Base-by-base conservation (phyloP, 2,888 invertebrate species). In the Aethes cnicana region DNA sequence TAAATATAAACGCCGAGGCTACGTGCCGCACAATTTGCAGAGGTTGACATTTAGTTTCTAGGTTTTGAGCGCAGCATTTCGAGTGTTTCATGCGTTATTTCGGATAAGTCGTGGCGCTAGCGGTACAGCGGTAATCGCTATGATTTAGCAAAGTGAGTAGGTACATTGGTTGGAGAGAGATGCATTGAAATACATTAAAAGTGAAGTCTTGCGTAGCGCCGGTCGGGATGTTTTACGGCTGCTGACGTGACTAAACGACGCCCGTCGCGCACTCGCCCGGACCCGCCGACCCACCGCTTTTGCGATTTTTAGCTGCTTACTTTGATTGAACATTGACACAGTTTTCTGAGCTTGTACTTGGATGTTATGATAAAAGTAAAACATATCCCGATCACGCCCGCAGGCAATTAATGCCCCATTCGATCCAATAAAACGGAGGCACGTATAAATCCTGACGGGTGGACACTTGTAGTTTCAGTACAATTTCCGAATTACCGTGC, bases 241-340 rank as follows among this genome's bases (percentile, higher is more conserved):
- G 35, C 50, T 44, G 30, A 49, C 53, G 53, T 53, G 41, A 47
- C 54, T 36, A 47, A 48, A 49, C 30, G 37, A 33, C 37, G 43
- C 43, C 37, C 32, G 46, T 41, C 55, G 39, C 39, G 55, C 52
- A 52, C 58, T 62, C 46, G 50, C 47, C 56, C 47, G 53, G 50
- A 53, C 53, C 55, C 54, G 41, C 36, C 53, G 37, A 56, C 55
- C 56, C 50, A n/a, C n/a, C 55, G 61, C 58, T 61, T 63, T 63
- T 57, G 49, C 41, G 59, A 61, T 53, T 59, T 64, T 52, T 61
- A 56, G 55, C 54, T 55, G 3, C 36, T 36, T 17, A 12, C 9
- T 36, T 8, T 16, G 36, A 25, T 20, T 43, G 6, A 32, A 35
- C 11, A 18, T 4, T 6, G 4, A 33, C n/a, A n/a, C n/a, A n/a